Base-by-base conservation (phyloP, 2,888 invertebrate genomes). In the Drosophila cognata region DNA sequence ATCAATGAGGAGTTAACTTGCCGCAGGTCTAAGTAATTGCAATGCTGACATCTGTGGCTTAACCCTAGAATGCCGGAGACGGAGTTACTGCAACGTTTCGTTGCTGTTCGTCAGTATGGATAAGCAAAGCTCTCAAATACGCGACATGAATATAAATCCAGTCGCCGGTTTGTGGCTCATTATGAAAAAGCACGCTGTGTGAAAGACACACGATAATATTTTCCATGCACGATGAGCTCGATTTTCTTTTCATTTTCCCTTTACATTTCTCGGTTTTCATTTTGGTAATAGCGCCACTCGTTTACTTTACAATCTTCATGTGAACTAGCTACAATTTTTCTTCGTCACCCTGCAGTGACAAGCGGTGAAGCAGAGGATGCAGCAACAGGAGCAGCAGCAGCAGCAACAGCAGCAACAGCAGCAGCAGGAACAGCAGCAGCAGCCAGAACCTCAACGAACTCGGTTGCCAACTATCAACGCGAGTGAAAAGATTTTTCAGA, bases 291-390 rank as follows among this genome's bases (percentile, higher is more conserved):
- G 86, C 83, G 36, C 38, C 70, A 73, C 79, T 82, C 79, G 79
- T 81, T 82, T 71, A 71, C 71, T 83, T 76, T 77, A 87, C 90
- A 82, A 88, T 90, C 85, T 85, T 74, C 84, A 77, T 76, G 65
- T 69, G 80, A 87, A 87, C 89, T 82, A 70, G 86, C 83, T 71
- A 88, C 87, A 82, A 90, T 88, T 88, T 90, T 79, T 88, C 87
- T 73, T 82, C 75, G 87, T 88, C 87, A 86, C 70, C 50, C 63
- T 68, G 73, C 46, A 58, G 55, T 53, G 65, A 46, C 43, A 55
- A 16, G n/a, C 25, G 51, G 60, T 11, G 33, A 33, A 35, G 43
- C 33, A 33, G 60, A 41, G 57, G 48, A 43, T 51, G 64, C 59
- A 65, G 51, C 43, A 33, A 43, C 25, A 43, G 21, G 50, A 50